Conservation (phyloP, 2,888 invertebrate species). For the Mactromeris polynyma region DNA sequence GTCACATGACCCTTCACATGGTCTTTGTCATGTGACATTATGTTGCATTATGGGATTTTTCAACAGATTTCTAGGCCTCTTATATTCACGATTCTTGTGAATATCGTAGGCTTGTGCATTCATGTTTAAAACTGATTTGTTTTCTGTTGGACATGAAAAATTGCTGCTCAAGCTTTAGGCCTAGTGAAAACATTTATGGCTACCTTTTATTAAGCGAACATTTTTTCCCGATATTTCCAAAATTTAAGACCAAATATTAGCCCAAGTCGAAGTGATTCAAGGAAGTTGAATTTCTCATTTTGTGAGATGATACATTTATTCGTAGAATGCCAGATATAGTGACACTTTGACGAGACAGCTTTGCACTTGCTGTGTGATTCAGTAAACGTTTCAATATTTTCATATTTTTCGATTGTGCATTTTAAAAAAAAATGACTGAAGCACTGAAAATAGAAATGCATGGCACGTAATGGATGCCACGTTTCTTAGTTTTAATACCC, state of each 20-base stretch:
- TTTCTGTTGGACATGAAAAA: neutral
- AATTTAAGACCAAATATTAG: neutral
- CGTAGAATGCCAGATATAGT: conserved; percentile 9
- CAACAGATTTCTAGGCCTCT: neutral
- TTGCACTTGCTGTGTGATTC: conserved; percentile 8
- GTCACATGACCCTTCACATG: neutral
- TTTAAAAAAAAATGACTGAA: too few relatives aligned
- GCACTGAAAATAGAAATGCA: too few relatives aligned
- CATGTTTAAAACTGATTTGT: too few relatives aligned
- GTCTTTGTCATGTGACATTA: neutral
- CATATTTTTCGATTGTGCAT: neutral
- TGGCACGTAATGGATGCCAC: too few relatives aligned
- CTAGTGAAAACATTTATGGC: neutral
- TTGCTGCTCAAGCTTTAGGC: neutral
- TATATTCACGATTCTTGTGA: neutral
- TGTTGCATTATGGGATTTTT: neutral
- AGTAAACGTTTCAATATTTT: conserved; percentile 12
- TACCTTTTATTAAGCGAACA: neutral
- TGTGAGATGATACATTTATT: conserved; percentile 5
- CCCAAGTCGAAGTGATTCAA: neutral
- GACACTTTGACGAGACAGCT: conserved; percentile 22
- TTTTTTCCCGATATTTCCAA: neutral
- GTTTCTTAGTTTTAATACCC: too few relatives aligned
- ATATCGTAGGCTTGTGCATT: neutral
- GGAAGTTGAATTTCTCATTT: neutral